Conservation (phyloP, 1,140 invertebrate genomes). For the Hylaeus anthracinus region DNA sequence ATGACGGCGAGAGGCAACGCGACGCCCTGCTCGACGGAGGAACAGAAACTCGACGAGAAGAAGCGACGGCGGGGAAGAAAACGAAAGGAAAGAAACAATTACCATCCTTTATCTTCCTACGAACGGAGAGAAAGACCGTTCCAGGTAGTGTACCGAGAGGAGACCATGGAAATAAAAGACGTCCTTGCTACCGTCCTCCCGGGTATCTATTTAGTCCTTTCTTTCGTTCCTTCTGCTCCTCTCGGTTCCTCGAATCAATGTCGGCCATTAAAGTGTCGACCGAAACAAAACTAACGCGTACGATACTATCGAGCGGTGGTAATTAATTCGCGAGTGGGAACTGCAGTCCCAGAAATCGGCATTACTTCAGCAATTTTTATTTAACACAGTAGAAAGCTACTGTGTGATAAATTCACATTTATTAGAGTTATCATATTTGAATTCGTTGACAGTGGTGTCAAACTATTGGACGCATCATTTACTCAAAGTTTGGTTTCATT, state of each 20-base stretch:
- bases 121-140: slow-evolving; percentile 53
- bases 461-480: too few relatives aligned
- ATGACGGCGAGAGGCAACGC: slow-evolving; percentile 68
- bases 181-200: slow-evolving; percentile 61
- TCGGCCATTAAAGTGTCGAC: slow-evolving; percentile 61
- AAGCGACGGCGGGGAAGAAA: slow-evolving; percentile 24
- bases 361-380: too few relatives aligned
- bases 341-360: too few relatives aligned
- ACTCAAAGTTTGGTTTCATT: too few relatives aligned
- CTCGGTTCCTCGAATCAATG: slow-evolving; percentile 54
- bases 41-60: slow-evolving; percentile 54
- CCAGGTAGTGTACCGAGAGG: slow-evolving; percentile 54
- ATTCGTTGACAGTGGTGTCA: too few relatives aligned
- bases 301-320: slow-evolving; percentile 61
- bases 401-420: too few relatives aligned
- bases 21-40: slow-evolving; percentile 54
- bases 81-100: slow-evolving; percentile 52
- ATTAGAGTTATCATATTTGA: too few relatives aligned
- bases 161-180: slow-evolving; percentile 57
- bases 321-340: slow-evolving; percentile 68
- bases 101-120: slow-evolving; percentile 57
- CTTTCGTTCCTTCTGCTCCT: slow-evolving; percentile 3
- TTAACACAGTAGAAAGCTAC: too few relatives aligned
- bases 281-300: slow-evolving; percentile 55
- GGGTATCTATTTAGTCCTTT: slow-evolving; percentile 39